Percentiles rank a stretch among this genome's conserved stretches.
Conservation (phyloP, 64 coral and sea anemone genomes). For the Cladopsammia gracilis region DNA sequence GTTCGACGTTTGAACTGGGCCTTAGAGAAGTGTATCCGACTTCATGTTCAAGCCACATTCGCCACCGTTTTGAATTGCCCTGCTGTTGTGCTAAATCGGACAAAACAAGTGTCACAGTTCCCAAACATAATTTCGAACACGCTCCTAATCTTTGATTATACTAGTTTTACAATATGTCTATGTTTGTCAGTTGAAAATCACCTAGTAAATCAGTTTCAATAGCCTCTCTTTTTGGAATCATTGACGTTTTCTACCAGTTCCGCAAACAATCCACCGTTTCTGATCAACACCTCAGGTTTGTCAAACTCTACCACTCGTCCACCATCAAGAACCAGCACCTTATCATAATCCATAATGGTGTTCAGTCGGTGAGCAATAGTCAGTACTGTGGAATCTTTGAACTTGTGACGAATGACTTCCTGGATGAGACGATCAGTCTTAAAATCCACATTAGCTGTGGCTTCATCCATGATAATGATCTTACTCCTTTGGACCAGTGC, state of each 20-base stretch:
- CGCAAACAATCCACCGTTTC: slow-evolving; percentile 34
- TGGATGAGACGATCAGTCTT: slow-evolving; percentile 28
- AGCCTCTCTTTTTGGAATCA: not conserved
- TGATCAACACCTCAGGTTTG: slow-evolving; percentile 20
- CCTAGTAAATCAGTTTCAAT: not conserved
- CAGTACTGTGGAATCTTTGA: slow-evolving; percentile 34
- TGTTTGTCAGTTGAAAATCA: too few species aligned
- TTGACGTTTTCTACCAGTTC: slow-evolving; percentile 1
- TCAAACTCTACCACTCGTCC: slow-evolving; percentile 29
- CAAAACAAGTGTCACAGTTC: too few species aligned
- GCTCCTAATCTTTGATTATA: too few species aligned
- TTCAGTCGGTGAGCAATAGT: slow-evolving; percentile 71
- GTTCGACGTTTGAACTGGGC: too few species aligned
- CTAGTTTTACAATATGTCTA: too few species aligned
- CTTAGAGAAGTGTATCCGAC: too few species aligned
- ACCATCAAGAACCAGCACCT: slow-evolving; percentile 25
- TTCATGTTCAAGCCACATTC: too few species aligned
- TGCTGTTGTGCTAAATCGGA: too few species aligned
- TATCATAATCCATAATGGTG: slow-evolving; percentile 57
- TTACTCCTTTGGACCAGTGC: slow-evolving; percentile 44
- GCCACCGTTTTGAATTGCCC: too few species aligned
- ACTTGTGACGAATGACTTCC: slow-evolving; percentile 13
- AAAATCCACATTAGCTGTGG: slow-evolving; percentile 31
- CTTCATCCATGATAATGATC: slow-evolving; percentile 48
- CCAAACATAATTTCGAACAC: too few species aligned